Evolutionary conservation across 2,888 invertebrate genomes (phyloP).

Genomic region (Melieria omissa): DNA sequence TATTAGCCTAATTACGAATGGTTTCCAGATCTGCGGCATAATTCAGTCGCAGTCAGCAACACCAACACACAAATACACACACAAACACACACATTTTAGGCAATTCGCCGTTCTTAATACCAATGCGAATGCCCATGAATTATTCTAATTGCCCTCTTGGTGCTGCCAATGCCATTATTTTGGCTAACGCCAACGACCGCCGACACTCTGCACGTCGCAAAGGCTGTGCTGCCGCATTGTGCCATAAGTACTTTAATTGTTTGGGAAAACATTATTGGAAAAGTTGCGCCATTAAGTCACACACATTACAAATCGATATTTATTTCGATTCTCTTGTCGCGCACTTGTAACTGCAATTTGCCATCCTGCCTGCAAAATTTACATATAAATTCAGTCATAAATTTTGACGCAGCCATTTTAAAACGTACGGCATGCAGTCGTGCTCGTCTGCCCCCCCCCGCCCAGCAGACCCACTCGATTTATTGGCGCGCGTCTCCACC

Average conservation of each 20-base stretch:
- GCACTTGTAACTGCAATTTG: neutral
- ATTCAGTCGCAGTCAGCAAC: no score
- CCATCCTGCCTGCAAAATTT: no score
- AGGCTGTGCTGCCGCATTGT: neutral
- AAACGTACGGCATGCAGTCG: no score
- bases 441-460: no score
- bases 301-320: conserved; percentile 31
- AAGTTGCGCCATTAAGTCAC: conserved; percentile 28
- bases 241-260: neutral
- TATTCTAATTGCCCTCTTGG: conserved; percentile 22
- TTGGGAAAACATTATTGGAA: conserved; percentile 26
- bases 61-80: neutral
- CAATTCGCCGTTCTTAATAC: neutral
- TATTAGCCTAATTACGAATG: no score
- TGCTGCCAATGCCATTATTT: conserved; percentile 20
- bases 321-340: conserved; percentile 18
- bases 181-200: neutral
- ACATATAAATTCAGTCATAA: no score
- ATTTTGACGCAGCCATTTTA: no score
- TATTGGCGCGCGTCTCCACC: no score
- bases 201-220: neutral
- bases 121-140: conserved; percentile 15
- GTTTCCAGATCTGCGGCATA: no score
- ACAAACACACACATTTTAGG: neutral
- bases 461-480: no score